Percentiles rank a stretch among this genome's conserved stretches.
phyloP scores from a whole-genome alignment of 30 jellyfish, hydroid and myxozoan genomes.

The Hydractinia echinata region DNA sequence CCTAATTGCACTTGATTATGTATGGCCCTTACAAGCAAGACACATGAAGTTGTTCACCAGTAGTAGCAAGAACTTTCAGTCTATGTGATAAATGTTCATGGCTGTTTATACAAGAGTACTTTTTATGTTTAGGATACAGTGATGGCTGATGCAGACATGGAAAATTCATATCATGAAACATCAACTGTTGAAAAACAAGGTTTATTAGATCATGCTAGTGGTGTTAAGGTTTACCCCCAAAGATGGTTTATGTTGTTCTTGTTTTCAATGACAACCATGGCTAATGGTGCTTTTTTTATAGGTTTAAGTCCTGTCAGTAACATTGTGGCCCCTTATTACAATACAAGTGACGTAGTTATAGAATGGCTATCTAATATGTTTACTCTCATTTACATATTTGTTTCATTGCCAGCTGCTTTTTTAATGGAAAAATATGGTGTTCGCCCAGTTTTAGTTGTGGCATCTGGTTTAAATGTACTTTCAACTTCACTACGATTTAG shows the following conservation, averaged over 20 bases:
- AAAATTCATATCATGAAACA: too few relatives aligned
- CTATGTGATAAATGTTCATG: too few relatives aligned
- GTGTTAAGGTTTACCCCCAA: neutral
- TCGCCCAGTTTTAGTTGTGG: conserved; percentile 41
- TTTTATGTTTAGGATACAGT: too few relatives aligned
- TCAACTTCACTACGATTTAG: conserved; percentile 56
- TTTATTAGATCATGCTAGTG: neutral
- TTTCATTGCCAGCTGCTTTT: conserved; percentile 77
- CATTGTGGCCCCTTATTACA: conserved; percentile 46
- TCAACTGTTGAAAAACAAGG: too few relatives aligned
- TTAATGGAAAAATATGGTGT: conserved; percentile 55
- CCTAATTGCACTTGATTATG: too few relatives aligned
- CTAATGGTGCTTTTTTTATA: conserved; percentile 69
- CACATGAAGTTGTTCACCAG: too few relatives aligned
- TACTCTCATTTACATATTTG: conserved; percentile 46
- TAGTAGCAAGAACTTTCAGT: too few relatives aligned
- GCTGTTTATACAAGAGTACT: too few relatives aligned
- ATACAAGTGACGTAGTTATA: conserved; percentile 29
- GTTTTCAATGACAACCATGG: conserved; percentile 55
- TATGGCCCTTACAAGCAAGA: too few relatives aligned
- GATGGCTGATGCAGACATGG: too few relatives aligned
- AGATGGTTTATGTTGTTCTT: conserved; percentile 65
- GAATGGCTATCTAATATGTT: conserved; percentile 72
- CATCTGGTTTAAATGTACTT: conserved; percentile 53
- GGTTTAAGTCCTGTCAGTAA: conserved; percentile 55